Conservation (phyloP, 2,113 vertebrate species). For the Pleuronectes platessa region DNA sequence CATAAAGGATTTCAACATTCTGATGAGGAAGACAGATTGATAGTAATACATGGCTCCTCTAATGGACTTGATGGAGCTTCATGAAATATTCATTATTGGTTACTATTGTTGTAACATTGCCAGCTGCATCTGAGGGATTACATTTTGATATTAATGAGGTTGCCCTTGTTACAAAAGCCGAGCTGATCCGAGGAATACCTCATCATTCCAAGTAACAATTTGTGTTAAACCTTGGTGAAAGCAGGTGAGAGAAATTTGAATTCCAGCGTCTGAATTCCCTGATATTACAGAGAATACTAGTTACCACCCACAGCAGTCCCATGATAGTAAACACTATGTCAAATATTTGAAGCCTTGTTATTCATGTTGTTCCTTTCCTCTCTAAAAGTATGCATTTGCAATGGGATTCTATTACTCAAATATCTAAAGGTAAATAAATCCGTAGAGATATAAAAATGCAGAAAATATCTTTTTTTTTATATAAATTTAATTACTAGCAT, state of each 20-base stretch:
- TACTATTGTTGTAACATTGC: conserved; percentile 67
- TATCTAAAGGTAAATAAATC: background rate
- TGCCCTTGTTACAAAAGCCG: conserved; percentile 30
- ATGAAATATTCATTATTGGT: conserved; percentile 75
- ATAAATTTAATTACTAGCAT: no score
- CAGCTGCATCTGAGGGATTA: conserved; percentile 47
- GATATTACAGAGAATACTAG: background rate
- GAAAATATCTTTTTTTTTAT: no score
- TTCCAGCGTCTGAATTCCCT: background rate
- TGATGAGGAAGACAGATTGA: conserved; percentile 70
- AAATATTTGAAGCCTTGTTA: conserved; percentile 31
- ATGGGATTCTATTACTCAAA: background rate
- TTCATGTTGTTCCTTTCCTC: conserved; percentile 7
- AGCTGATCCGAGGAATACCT: conserved; percentile 29
- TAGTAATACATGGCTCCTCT: conserved; percentile 63
- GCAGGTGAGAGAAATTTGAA: background rate
- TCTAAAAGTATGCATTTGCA: conserved; percentile 8
- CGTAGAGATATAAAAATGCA: no score
- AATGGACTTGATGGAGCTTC: conserved; percentile 66
- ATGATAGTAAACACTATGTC: no score
- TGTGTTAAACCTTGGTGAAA: conserved; percentile 15
- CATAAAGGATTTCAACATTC: conserved; percentile 66
- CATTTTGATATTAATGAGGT: conserved; percentile 59
- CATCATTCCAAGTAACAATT: conserved; percentile 8
- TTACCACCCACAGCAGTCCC: background rate